Conservation (phyloP, 2,113 vertebrate species). For the Scomber japonicus region DNA sequence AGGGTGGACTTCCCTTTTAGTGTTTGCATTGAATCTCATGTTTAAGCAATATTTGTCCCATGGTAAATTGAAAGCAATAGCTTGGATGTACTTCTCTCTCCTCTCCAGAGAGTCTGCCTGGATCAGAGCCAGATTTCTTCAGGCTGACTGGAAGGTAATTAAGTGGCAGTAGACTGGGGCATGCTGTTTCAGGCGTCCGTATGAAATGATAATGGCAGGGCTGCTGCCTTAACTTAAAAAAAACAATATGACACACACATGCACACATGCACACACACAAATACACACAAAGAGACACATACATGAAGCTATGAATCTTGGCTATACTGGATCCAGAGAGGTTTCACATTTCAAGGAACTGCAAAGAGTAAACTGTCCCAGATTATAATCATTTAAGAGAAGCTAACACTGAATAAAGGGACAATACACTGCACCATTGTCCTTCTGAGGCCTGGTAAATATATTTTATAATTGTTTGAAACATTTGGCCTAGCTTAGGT, state of each 20-base stretch:
- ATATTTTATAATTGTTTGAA: constrained; percentile 16
- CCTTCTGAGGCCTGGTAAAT: background rate
- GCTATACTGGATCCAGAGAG: constrained; percentile 6
- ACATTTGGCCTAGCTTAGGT: constrained; percentile 14
- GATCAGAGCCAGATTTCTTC: constrained; percentile 75
- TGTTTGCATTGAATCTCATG: constrained; percentile 36
- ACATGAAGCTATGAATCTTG: constrained; percentile 12
- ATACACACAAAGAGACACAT: constrained; percentile 26
- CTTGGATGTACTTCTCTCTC: constrained; percentile 56
- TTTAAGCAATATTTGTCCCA: constrained; percentile 62
- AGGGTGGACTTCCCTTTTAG: constrained; percentile 25
- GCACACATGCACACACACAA: background rate
- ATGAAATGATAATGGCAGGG: constrained; percentile 67
- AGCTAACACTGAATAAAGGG: background rate
- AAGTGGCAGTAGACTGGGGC: constrained; percentile 79
- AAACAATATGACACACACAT: constrained; percentile 18
- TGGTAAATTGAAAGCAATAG: constrained; percentile 72
- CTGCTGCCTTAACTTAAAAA: constrained; percentile 53
- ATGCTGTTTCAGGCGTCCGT: constrained; percentile 74
- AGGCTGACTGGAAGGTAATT: constrained; percentile 79
- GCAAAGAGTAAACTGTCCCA: background rate
- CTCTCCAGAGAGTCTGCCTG: constrained; percentile 72
- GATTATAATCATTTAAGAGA: constrained; percentile 25
- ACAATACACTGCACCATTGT: background rate
- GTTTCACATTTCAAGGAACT: constrained; percentile 29